These are phyloP conservation scores for Tympanoctomys barrerae DNA, from an alignment of 2,797 vertebrate genomes.

Conservation along the genomic window DNA sequence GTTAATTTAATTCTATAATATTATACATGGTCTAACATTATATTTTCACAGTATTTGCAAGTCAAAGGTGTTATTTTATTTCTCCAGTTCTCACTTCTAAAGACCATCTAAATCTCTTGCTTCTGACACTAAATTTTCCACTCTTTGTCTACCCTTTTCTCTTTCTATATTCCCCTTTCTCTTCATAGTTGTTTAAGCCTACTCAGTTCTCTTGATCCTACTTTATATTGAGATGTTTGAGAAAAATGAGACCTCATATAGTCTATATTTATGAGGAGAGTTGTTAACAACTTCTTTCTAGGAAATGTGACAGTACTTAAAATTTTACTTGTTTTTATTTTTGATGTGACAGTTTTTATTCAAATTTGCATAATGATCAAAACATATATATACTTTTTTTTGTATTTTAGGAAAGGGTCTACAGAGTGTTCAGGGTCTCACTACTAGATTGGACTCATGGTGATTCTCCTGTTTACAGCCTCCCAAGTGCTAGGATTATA, in stretches of 20 bases:
- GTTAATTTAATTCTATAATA: background rate
- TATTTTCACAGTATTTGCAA: conserved; percentile 5
- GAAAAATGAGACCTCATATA: background rate
- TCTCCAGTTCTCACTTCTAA: background rate
- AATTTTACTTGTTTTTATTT: conserved; percentile 19
- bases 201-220: background rate
- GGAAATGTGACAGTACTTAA: conserved; percentile 25
- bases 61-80: background rate
- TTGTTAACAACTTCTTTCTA: background rate
- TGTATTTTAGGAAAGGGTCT: too few relatives aligned
- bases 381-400: background rate
- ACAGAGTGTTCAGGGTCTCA: too few relatives aligned
- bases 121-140: background rate
- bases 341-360: conserved; percentile 11
- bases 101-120: background rate
- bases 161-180: background rate
- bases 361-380: background rate
- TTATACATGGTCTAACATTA: background rate
- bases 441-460: too few relatives aligned
- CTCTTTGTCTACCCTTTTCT: background rate
- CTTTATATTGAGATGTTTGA: background rate
- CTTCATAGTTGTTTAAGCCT: background rate
- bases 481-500: too few relatives aligned
- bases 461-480: too few relatives aligned
- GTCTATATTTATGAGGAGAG: conserved; percentile 35